Conservation (phyloP, 2,888 invertebrate genomes). For the Candidula unifasciata region DNA sequence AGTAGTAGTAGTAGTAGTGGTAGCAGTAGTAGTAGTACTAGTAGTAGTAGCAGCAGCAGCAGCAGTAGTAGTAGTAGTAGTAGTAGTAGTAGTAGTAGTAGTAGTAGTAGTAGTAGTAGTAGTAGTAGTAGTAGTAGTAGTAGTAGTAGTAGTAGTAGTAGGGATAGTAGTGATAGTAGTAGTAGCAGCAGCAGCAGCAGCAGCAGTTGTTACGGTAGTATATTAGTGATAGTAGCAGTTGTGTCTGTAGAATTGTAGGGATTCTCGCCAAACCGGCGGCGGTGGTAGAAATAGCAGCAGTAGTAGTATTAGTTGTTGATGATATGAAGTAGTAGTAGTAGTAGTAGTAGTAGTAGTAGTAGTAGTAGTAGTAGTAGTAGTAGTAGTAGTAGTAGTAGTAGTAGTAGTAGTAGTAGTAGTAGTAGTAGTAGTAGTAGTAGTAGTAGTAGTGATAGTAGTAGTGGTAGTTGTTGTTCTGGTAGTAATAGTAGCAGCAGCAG, state of each 20-base stretch:
- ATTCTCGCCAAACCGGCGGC: background rate
- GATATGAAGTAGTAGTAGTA: background rate
- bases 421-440: slow-evolving; percentile 6
- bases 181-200: background rate
- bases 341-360: slow-evolving; percentile 1
- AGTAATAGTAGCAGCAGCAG: background rate
- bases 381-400: slow-evolving; percentile 5
- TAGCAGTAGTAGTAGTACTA: background rate
- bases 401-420: slow-evolving; percentile 1
- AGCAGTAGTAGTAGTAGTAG: background rate
- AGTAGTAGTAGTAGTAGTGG: background rate
- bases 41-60: background rate
- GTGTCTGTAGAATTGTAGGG: background rate
- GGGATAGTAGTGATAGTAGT: background rate
- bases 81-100: slow-evolving; percentile 6
- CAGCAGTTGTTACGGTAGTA: background rate
- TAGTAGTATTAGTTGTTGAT: background rate
- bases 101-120: slow-evolving; percentile 18
- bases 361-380: slow-evolving; percentile 4
- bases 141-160: slow-evolving; percentile 17
- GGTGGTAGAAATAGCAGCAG: background rate
- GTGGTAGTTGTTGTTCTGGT: background rate
- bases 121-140: slow-evolving; percentile 16
- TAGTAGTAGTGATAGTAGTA: background rate
- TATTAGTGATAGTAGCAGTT: slow-evolving; percentile 1